Base-by-base conservation (phyloP, 2,113 vertebrate species). In the Passer montanus region DNA sequence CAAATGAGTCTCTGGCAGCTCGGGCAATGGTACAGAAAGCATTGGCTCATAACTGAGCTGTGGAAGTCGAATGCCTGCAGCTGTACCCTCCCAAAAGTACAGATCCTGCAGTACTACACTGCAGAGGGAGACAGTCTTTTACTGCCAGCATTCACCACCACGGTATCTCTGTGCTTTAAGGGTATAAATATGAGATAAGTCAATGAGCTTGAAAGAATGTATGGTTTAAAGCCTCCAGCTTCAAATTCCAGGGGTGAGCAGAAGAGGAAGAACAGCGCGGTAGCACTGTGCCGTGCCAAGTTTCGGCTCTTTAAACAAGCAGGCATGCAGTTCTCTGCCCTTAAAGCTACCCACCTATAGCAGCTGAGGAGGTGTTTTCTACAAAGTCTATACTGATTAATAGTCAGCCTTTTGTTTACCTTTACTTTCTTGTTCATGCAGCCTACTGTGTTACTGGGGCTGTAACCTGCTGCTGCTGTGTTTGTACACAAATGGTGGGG, bases 201-300 rank as follows among this genome's bases (percentile, higher is more conserved):
- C 27, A 88, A 31, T 41, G 43, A 93, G 10, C n/a, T 58, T 58
- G 33, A 73, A 91, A 49, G 82, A 30, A 49, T 24, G 7, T n/a
- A 60, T 49, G 58, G 21, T 88, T 94, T 83, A 41, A 86, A 69
- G 67, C 55, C 55, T 93, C 18, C 53, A 73, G 62, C 53, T 85
- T 87, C 70, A 49, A 53, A 69, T 76, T 90, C 50, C 53, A 53
- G 26, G 43, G 46, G 14, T 80, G 47, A 84, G 49, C 28, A 33
- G 16, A 16, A 37, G 17, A 66, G 64, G 62, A 83, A 88, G 43
- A 88, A 11, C 41, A 58, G 31, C 2, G 0, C 0, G 0, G 28
- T 13, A 81, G n/a, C 7, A 8, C 8, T 0, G 0, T 1, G 0
- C 33, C 3, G 6, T 74, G 64, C 30, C 56, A 87, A 24, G 55